These are phyloP conservation scores for Microplitis manilae DNA, from an alignment of 2,888 invertebrate species.

Conservation along the genomic window DNA sequence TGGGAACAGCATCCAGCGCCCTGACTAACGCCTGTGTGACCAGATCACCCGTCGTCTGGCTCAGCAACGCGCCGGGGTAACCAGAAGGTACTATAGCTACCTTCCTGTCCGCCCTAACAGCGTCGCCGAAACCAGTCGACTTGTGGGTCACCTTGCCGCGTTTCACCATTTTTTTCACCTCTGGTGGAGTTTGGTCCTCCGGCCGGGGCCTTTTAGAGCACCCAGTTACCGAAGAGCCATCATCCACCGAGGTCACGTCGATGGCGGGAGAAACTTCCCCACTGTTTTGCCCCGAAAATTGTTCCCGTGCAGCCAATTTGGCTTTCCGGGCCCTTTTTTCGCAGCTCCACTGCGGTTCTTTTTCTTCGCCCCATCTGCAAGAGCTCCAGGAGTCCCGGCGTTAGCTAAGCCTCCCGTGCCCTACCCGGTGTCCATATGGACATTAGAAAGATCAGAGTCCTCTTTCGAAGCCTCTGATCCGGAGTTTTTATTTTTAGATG, in stretches of 20 bases:
- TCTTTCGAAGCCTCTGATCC: background rate
- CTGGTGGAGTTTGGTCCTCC: background rate
- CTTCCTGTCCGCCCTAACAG: background rate
- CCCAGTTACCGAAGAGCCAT: background rate
- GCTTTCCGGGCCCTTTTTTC: background rate
- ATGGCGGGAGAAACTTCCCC: background rate
- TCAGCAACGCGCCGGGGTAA: slow-evolving; percentile 8
- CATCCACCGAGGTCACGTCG: background rate
- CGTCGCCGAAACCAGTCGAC: background rate
- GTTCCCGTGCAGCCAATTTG: background rate
- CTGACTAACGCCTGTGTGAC: slow-evolving; percentile 21
- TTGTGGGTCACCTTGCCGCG: background rate
- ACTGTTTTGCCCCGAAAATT: background rate
- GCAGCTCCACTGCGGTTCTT: background rate
- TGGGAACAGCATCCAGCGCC: slow-evolving; percentile 24
- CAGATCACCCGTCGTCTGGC: slow-evolving; percentile 14
- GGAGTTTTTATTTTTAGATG: too few species aligned
- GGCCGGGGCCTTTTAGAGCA: background rate
- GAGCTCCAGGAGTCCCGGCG: background rate
- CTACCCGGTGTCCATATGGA: background rate
- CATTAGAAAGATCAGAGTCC: background rate
- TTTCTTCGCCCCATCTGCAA: background rate
- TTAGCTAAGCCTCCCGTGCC: background rate
- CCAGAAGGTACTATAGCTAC: background rate
- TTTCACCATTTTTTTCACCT: background rate